These are phyloP conservation scores for Campylorhamphus procurvoides DNA, from an alignment of 2,113 vertebrate species.

Conservation along the genomic window DNA sequence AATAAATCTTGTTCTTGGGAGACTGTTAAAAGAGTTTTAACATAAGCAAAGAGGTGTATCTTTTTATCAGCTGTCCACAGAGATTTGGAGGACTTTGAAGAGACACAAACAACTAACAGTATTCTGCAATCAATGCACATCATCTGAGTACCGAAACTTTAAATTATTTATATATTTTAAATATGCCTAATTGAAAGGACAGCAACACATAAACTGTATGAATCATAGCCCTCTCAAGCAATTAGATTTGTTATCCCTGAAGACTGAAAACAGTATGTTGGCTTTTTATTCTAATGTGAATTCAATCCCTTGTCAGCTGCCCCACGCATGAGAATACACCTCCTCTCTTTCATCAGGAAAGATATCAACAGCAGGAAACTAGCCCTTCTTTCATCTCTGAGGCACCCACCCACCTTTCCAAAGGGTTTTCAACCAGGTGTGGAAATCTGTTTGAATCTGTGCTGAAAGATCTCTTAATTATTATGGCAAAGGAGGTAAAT, in stretches of 20 bases:
- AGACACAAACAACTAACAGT: constrained; percentile 40
- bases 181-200: not conserved
- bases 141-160: constrained; percentile 41
- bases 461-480: constrained; percentile 72
- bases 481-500: constrained; percentile 51
- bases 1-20: not conserved
- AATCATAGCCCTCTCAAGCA: constrained; percentile 34
- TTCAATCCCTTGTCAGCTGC: constrained; percentile 43
- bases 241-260: constrained; percentile 50
- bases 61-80: constrained; percentile 40
- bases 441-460: constrained; percentile 51
- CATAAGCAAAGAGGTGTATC: not conserved
- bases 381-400: constrained; percentile 67
- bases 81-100: constrained; percentile 30
- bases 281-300: constrained; percentile 55
- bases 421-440: constrained; percentile 61
- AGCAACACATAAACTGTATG: constrained; percentile 44
- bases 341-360: constrained; percentile 64
- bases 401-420: constrained; percentile 65
- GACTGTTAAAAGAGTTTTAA: not conserved
- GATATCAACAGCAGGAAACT: constrained; percentile 65
- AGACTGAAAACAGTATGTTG: constrained; percentile 35
- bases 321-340: constrained; percentile 54
- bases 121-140: constrained; percentile 45
- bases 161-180: constrained; percentile 59